Evolutionary conservation across 1,140 invertebrate species (phyloP), one percentile per base, ranked within the genome.

Genomic region (Bombyx mandarina): DNA sequence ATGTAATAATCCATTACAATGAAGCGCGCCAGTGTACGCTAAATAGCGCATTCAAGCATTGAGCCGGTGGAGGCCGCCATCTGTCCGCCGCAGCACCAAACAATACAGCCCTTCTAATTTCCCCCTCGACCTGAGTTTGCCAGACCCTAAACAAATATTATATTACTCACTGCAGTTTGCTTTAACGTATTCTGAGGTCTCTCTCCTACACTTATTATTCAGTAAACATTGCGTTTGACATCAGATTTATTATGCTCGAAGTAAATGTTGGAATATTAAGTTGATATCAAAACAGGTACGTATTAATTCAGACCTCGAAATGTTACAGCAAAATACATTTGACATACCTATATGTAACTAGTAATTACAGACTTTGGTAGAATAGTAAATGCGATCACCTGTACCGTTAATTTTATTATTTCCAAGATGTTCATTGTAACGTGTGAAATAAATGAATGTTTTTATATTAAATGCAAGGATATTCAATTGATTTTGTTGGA

Each of bases 1-100:
- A 86, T 84, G 79, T 82, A 83, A 86, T 86, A 84, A 86, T 86
- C 79, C 79, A 84, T 84, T 83, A 84, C 78, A 83, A 86, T 84
- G 77, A 79, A 82, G 71, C 76, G 74, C 73, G 65, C 71, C 77
- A 74, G 65, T 76, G 74, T 77, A 75, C 73, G 76, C 78, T 82
- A 82, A 86, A 86, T 80, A 86, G 77, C 79, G 80, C 78, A 81
- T 84, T 82, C 76, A 75, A 81, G 71, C 79, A 69, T 74, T 73
- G 69, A 78, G 66, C 65, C 65, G 61, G 52, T 43, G 61, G 59
- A 61, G 63, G 67, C 59, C 69, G 79, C 77, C 83, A 86, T 86
- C 83, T 86, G 83, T 78, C 81, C 68, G 79, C 82, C 72, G 62
- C 77, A 71, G 60, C 43, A 10, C 64, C 77, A 78, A 78, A 81